Evolutionary conservation across 2,888 invertebrate genomes (phyloP).

Genomic region (Lydus trimaculatus): DNA sequence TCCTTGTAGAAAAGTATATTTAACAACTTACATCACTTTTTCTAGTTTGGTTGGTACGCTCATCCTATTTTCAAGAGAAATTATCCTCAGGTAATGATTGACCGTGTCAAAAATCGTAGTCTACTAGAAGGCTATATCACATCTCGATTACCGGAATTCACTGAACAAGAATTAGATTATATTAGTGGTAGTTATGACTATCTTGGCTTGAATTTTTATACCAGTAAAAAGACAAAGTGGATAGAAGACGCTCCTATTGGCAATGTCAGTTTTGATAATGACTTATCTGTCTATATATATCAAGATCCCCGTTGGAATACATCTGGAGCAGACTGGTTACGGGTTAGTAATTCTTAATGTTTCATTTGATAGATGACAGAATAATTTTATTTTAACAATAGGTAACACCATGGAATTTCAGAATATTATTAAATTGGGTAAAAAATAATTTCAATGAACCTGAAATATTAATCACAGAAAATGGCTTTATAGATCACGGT

Average conservation of each 20-base stretch:
- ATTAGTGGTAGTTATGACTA: conserved; percentile 65
- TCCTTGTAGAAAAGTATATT: not conserved
- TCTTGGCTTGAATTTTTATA: conserved; percentile 69
- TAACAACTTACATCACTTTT: not conserved
- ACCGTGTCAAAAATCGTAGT: conserved; percentile 61
- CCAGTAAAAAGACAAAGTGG: conserved; percentile 60
- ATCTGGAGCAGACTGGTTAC: not conserved
- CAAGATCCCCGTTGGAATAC: conserved; percentile 23
- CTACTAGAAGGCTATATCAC: conserved; percentile 59
- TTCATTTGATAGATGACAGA: not conserved
- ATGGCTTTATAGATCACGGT: conserved; percentile 62
- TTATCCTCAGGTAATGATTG: conserved; percentile 62
- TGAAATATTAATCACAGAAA: conserved; percentile 66
- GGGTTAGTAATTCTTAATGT: not conserved
- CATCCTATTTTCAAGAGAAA: conserved; percentile 65
- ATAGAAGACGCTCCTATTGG: conserved; percentile 58
- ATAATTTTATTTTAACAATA: conserved; percentile 9
- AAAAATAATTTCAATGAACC: conserved; percentile 59
- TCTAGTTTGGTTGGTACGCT: conserved; percentile 43
- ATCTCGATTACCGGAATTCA: conserved; percentile 64
- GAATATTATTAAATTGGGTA: conserved; percentile 64
- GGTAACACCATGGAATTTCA: conserved; percentile 67
- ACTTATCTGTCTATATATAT: conserved; percentile 15
- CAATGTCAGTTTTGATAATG: conserved; percentile 21
- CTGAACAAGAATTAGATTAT: conserved; percentile 58